A percentile compares a stretch with the other conserved stretches of the same genome.
These are phyloP conservation scores for Pimephales promelas DNA, from an alignment of 2,113 vertebrate genomes.

Conservation along the genomic window DNA sequence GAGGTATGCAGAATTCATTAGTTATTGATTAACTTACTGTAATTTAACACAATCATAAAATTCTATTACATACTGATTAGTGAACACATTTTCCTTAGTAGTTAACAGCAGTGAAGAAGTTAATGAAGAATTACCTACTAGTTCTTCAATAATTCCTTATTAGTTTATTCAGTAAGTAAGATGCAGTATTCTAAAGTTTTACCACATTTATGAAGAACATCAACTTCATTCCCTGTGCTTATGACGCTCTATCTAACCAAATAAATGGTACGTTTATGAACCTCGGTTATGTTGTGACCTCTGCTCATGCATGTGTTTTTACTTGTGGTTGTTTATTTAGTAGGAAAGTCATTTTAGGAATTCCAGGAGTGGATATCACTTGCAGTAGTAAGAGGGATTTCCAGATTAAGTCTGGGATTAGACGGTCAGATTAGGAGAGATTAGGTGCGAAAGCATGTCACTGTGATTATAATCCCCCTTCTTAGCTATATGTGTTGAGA, in stretches of 20 bases:
- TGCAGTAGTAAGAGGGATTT: slow-evolving; percentile 51
- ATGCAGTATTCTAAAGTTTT: too few species aligned
- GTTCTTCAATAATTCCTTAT: too few species aligned
- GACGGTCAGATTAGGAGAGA: slow-evolving; percentile 55
- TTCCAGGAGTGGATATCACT: slow-evolving; percentile 43
- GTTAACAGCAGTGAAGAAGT: too few species aligned
- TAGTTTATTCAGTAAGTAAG: too few species aligned
- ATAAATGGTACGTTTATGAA: slow-evolving; percentile 24
- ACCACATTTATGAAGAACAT: too few species aligned
- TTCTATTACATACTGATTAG: too few species aligned
- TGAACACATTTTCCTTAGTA: too few species aligned
- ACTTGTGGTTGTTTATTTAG: slow-evolving; percentile 23
- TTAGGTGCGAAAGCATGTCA: slow-evolving; percentile 55
- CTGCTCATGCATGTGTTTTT: not conserved
- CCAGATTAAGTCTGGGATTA: slow-evolving; percentile 53
- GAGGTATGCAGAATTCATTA: too few species aligned
- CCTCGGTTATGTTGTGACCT: slow-evolving; percentile 15
- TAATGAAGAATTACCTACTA: too few species aligned
- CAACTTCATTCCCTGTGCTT: not conserved
- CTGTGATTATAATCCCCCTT: slow-evolving; percentile 49
- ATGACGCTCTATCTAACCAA: not conserved
- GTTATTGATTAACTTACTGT: too few species aligned
- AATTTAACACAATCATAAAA: too few species aligned
- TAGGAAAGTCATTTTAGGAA: slow-evolving; percentile 14
- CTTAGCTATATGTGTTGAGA: slow-evolving; percentile 48